Percentiles rank a stretch among this genome's conserved stretches.
Conservation (phyloP, 2,113 vertebrate species). For the Oncorhynchus kisutch region DNA sequence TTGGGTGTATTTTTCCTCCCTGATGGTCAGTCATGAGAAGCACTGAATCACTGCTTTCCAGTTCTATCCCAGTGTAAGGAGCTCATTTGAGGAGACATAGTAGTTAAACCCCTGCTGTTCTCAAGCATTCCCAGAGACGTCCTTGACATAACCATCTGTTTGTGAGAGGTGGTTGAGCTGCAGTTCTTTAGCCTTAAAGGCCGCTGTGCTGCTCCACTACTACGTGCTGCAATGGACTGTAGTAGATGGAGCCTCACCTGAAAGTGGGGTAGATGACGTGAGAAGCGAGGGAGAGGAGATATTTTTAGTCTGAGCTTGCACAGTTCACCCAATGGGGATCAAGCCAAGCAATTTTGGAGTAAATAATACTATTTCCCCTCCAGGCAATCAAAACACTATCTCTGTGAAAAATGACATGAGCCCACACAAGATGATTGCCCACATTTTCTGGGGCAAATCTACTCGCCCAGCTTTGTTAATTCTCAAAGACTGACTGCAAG, state of each 20-base stretch:
- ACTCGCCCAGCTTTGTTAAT: slow-evolving; percentile 35
- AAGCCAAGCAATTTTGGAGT: slow-evolving; percentile 51
- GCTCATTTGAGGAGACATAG: slow-evolving; percentile 18
- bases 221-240: slow-evolving; percentile 15
- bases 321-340: slow-evolving; percentile 49
- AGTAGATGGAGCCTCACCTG: slow-evolving; percentile 29
- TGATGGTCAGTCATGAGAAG: slow-evolving; percentile 21
- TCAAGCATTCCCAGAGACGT: slow-evolving; percentile 33
- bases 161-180: slow-evolving; percentile 23
- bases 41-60: not conserved
- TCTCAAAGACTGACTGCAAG: slow-evolving; percentile 38
- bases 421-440: slow-evolving; percentile 55
- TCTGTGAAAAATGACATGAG: slow-evolving; percentile 62
- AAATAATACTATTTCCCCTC: slow-evolving; percentile 68
- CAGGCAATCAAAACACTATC: slow-evolving; percentile 72
- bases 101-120: slow-evolving; percentile 48
- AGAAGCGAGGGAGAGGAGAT: slow-evolving; percentile 30
- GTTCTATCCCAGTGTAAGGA: slow-evolving; percentile 15
- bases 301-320: slow-evolving; percentile 53
- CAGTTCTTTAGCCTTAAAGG: slow-evolving; percentile 21
- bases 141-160: slow-evolving; percentile 48
- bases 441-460: slow-evolving; percentile 25
- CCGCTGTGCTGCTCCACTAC: slow-evolving; percentile 19
- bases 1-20: not conserved
- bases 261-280: slow-evolving; percentile 14